Base-by-base conservation (phyloP, 2,888 invertebrate species). In the Scaptomyza cyrtandrae region DNA sequence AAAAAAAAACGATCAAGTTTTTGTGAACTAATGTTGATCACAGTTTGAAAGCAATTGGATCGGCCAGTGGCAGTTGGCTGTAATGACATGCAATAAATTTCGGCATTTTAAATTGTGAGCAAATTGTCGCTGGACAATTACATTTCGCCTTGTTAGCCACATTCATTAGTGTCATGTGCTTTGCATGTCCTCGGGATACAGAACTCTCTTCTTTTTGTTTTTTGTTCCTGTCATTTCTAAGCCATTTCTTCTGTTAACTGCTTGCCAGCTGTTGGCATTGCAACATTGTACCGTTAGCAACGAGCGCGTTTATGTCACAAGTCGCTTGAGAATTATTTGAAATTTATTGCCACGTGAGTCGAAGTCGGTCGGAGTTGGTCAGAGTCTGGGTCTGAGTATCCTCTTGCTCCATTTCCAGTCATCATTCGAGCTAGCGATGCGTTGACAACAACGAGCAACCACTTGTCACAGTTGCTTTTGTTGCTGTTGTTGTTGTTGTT, bases 91-190 rank as follows among this genome's bases (percentile, higher is more conserved):
- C 75, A 55, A 75, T 75, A 66, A 66, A 75, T 75, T 75, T 46
- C 14, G 5, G 37, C 27, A 46, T 24, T 24, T 24, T 53, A 48
- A 70, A 67, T 74, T 65, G 78, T 78, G 66, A 80, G 64, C 85
- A 80, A 86, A 82, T 86, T 82, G 86, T 83, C 71, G 67, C 60
- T 70, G 46, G 69, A 67, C 81, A 80, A 84, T 80, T 77, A 83
- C 78, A 78, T 70, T 59, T 57, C 37, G 54, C 1, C 44, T 65
- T 64, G 72, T 71, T 69, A 46, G 60, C 50, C 69, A 53, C 73
- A 81, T 74, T 83, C 83, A 83, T 83, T 83, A 83, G 79, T 67
- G 82, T 81, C 83, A 68, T 65, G 35, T 57, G 79, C 56, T 86
- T 83, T 86, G 78, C 86, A 86, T 86, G 67, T 61, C 55, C 59